Evolutionary conservation across 2,888 invertebrate genomes (phyloP).

Genomic region (Machimus rusticus): DNA sequence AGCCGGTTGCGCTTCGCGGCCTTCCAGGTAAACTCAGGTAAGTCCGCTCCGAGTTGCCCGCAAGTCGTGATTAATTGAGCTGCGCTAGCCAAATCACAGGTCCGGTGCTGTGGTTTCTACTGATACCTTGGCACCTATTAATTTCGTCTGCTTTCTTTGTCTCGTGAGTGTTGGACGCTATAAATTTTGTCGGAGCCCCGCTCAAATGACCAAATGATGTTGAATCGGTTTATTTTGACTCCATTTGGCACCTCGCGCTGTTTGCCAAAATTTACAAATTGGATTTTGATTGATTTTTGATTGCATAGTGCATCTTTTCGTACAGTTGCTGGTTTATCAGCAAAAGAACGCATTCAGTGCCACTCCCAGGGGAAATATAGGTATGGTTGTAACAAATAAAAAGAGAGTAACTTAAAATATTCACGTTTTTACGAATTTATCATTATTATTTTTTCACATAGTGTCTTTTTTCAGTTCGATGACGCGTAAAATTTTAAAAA

Average conservation of each 20-base stretch:
- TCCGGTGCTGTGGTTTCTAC: background rate
- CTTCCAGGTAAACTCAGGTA: background rate
- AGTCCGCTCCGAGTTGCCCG: background rate
- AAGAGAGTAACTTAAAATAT: background rate
- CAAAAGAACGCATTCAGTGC: background rate
- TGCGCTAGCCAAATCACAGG: constrained; percentile 32
- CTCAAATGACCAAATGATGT: background rate
- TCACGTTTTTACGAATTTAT: background rate
- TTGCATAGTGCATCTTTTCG: background rate
- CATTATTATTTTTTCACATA: too few relatives aligned
- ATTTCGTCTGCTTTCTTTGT: constrained; percentile 41
- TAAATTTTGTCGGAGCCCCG: constrained; percentile 21
- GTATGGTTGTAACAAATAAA: background rate
- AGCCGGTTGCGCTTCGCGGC: constrained; percentile 1
- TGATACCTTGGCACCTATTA: constrained; percentile 37
- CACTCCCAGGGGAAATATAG: background rate
- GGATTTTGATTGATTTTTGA: background rate
- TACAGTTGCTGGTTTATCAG: background rate
- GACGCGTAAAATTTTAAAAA: too few relatives aligned
- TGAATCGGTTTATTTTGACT: background rate
- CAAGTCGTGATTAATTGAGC: constrained; percentile 44
- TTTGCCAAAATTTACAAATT: background rate
- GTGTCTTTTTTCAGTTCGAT: too few relatives aligned
- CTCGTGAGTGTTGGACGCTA: constrained; percentile 17
- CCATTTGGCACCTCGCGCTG: background rate